These are phyloP conservation scores for Apostichopus parvimensis DNA, from an alignment of 35 echinoderm and acorn worm species.

Conservation along the genomic window DNA sequence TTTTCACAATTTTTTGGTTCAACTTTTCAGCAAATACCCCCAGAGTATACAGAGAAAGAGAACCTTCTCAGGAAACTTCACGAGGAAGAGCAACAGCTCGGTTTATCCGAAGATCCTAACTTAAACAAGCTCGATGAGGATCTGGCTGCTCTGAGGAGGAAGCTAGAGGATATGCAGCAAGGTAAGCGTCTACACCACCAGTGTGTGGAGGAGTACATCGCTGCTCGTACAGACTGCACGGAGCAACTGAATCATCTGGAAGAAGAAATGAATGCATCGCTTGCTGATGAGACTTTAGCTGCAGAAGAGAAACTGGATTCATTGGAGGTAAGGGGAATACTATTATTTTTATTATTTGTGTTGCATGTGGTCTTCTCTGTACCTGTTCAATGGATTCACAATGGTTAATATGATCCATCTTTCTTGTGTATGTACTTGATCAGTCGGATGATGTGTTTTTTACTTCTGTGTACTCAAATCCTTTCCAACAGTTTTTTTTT, in stretches of 20 bases:
- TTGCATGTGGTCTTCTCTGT: neutral
- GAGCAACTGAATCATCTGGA: neutral
- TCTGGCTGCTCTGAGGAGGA: neutral
- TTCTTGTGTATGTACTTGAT: no score
- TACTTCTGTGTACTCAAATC: no score
- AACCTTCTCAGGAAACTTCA: neutral
- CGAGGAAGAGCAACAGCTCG: constrained; percentile 4
- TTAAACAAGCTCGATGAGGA: neutral
- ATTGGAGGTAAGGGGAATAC: neutral
- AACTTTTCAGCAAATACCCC: neutral
- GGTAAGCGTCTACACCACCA: neutral
- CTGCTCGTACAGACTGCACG: neutral
- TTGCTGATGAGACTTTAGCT: neutral
- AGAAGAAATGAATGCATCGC: neutral
- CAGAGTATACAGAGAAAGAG: constrained; percentile 19
- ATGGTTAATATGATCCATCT: no score
- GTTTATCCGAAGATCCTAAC: neutral
- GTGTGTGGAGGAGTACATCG: neutral
- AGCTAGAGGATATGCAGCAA: constrained; percentile 8
- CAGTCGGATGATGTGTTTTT: no score
- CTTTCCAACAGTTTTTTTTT: no score
- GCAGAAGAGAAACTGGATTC: neutral
- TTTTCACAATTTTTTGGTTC: no score
- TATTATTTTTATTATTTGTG: neutral
- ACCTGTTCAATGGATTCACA: neutral